Evolutionary conservation across 1,140 invertebrate genomes (phyloP).

Genomic region (Glomeris maerens): DNA sequence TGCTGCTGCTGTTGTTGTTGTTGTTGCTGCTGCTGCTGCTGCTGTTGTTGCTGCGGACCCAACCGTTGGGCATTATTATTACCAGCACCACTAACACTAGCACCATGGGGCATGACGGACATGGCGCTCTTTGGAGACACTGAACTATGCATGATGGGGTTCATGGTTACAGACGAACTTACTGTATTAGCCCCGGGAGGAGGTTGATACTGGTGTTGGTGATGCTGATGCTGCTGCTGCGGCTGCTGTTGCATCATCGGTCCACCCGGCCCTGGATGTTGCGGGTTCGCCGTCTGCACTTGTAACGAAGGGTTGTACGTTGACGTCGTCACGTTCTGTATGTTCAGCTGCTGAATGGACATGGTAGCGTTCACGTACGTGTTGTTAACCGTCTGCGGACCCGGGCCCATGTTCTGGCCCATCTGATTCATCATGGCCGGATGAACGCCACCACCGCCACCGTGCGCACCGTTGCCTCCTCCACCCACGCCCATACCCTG

Average conservation of each 20-base stretch:
- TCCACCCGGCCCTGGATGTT: slow-evolving; percentile 11
- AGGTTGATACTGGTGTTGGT: slow-evolving; percentile 8
- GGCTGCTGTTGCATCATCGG: too few species aligned
- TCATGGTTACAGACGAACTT: slow-evolving; percentile 18
- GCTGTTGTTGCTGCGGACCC: slow-evolving; percentile 8
- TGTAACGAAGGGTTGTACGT: slow-evolving; percentile 18
- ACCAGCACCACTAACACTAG: slow-evolving; percentile 15
- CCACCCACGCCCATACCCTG: slow-evolving; percentile 23
- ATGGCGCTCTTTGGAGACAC: slow-evolving; percentile 17
- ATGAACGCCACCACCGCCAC: slow-evolving; percentile 10
- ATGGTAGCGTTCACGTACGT: slow-evolving; percentile 38
- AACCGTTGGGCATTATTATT: slow-evolving; percentile 19
- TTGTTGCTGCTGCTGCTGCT: background rate
- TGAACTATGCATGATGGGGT: slow-evolving; percentile 19
- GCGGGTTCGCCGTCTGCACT: slow-evolving; percentile 13
- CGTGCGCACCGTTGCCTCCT: slow-evolving; percentile 24
- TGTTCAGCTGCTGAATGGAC: slow-evolving; percentile 39
- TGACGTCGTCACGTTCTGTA: slow-evolving; percentile 31
- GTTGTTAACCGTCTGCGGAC: slow-evolving; percentile 37
- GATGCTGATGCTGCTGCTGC: slow-evolving; percentile 11
- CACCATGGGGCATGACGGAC: slow-evolving; percentile 17
- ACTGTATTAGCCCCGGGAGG: slow-evolving; percentile 14
- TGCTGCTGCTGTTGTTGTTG: background rate
- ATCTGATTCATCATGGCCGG: slow-evolving; percentile 21
- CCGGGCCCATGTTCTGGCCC: slow-evolving; percentile 23